Evolutionary conservation across 1,140 invertebrate species (phyloP), one percentile per base, ranked within the genome.

Genomic region (Pseudomyrmex sp.): DNA sequence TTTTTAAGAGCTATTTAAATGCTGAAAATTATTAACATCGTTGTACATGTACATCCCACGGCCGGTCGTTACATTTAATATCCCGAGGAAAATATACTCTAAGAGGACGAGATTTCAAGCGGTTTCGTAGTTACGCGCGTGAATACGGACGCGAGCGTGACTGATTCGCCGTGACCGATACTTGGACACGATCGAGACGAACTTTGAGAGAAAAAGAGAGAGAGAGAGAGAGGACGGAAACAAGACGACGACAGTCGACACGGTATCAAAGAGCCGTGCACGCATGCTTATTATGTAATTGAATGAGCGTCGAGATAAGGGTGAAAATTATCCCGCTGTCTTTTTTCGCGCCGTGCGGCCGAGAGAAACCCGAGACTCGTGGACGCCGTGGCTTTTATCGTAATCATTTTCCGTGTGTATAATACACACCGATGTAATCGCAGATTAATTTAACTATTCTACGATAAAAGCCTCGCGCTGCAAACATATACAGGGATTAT

Each of bases 271-370:
- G 44, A 44, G 10, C 10, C 10, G 9, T 12, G 15, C 9, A 2
- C 15, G 20, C 18, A 63, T 65, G 73, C 73, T 75, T 75, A 75
- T 75, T 75, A 75, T 18, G 73, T 75, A 75, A 75, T 75, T 50
- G 59, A 75, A 75, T 75, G 20, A 75, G 63, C 35, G 73, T n/a
- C 20, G 59, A 74, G 72, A 50, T 75, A 75, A 63, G 73, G 46
- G 9, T 26, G 73, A 75, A 63, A 75, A 75, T 75, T 75, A 75
- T 65, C 59, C 35, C 23, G 20, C 23, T 59, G 59, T 50, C 73
- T 75, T 63, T 75, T 26, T 59, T 62, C 15, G 56, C 4, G 44
- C 35, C 44, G 15, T 18, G 48, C 20, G 13, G 61, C 5, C n/a
- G 68, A 75, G 56, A 62, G 59, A 75, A 75, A 75, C 59, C 20